phyloP scores from a whole-genome alignment of 2,113 vertebrate species.

The Ophiodon elongatus region DNA sequence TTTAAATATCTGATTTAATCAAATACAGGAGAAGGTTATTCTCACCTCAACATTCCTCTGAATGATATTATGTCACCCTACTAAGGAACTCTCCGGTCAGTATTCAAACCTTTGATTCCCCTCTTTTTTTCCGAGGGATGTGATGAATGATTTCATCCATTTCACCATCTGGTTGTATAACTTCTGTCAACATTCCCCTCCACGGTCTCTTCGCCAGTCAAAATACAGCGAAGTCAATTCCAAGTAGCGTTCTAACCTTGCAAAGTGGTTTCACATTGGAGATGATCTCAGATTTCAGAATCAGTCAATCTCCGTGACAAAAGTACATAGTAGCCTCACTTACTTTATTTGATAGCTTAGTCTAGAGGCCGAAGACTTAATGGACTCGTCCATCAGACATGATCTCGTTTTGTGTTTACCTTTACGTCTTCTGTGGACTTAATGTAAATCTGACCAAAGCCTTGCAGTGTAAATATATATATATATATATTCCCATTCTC shows the following conservation, averaged over 20 bases:
- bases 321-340: not conserved
- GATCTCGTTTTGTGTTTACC: not conserved
- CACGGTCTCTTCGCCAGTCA: conserved; percentile 41
- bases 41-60: not conserved
- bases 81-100: not conserved
- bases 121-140: conserved; percentile 7
- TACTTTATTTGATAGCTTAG: conserved; percentile 31
- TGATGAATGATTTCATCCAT: conserved; percentile 42
- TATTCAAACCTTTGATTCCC: conserved; percentile 23
- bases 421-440: not conserved
- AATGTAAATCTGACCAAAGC: not conserved
- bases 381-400: not conserved
- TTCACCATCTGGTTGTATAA: conserved; percentile 49
- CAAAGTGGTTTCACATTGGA: conserved; percentile 67
- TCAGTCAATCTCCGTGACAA: not conserved
- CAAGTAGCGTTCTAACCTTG: conserved; percentile 51
- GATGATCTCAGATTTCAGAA: conserved; percentile 44
- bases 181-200: conserved; percentile 37
- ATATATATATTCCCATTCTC: conserved; percentile 13
- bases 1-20: not conserved
- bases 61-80: not conserved
- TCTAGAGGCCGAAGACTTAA: not conserved
- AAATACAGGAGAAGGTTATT: not conserved
- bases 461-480: conserved; percentile 7
- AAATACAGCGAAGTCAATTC: conserved; percentile 47